phyloP scores from a whole-genome alignment of 2,888 invertebrate species.

The Morpho achilles region DNA sequence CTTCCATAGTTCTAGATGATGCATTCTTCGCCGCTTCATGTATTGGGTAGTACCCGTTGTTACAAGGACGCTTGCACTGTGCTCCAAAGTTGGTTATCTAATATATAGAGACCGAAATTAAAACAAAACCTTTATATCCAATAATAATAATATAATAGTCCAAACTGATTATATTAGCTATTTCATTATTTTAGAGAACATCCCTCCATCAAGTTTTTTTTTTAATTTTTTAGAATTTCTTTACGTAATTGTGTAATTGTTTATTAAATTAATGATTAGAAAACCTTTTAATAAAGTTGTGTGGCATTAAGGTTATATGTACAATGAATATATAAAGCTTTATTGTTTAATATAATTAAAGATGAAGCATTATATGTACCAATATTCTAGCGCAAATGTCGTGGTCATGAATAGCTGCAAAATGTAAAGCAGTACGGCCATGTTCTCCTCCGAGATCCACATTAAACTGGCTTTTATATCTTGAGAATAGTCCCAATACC shows the following conservation, averaged over 20 bases:
- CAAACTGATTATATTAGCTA: no score
- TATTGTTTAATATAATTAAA: background rate
- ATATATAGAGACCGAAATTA: conserved; percentile 2
- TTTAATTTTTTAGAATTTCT: no score
- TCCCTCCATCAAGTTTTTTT: no score
- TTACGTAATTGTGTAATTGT: no score
- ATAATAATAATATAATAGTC: no score
- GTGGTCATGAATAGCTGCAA: conserved; percentile 91
- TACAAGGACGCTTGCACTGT: conserved; percentile 87
- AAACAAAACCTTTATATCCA: no score
- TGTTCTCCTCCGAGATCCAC: conserved; percentile 88
- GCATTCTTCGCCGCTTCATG: conserved; percentile 95
- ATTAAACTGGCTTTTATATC: conserved; percentile 84
- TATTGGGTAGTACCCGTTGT: conserved; percentile 94
- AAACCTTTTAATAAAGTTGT: no score
- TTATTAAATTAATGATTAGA: no score
- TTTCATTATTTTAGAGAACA: no score
- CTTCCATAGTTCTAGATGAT: conserved; percentile 90
- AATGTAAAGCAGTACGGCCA: conserved; percentile 89
- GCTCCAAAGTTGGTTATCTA: conserved; percentile 90
- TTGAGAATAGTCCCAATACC: conserved; percentile 83
- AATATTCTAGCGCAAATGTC: conserved; percentile 89
- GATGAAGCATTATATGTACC: conserved; percentile 69
- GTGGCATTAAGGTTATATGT: no score
- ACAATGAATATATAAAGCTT: no score